phyloP scores from a whole-genome alignment of 37 sponge, comb jelly and placozoan genomes.

The Hormiphora californensis region DNA sequence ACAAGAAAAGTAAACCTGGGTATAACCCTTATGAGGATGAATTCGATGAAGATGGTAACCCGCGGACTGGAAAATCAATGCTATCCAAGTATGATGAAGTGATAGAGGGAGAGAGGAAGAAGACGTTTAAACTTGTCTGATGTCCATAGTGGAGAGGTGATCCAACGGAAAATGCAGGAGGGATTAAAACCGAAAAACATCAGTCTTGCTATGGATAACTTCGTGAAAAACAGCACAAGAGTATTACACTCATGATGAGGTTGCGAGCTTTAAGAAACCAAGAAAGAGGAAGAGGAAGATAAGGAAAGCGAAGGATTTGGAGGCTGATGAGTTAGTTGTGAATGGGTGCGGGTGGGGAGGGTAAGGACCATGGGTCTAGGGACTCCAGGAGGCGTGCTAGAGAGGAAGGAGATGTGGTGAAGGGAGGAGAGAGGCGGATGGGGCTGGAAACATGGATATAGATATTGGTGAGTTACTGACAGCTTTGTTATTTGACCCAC shows the following conservation, averaged over 20 bases:
- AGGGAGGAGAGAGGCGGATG: not conserved
- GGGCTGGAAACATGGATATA: not conserved
- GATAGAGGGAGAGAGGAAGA: conserved; percentile 74
- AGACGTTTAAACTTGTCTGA: conserved; percentile 61
- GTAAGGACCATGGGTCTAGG: conserved; percentile 48
- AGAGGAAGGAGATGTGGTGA: not conserved
- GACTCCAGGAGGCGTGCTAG: not conserved
- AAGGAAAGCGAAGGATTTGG: conserved; percentile 41
- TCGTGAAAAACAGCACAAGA: conserved; percentile 59
- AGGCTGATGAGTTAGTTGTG: not conserved
- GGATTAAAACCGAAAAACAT: conserved; percentile 6
- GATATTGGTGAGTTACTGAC: conserved; percentile 2
- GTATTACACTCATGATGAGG: conserved; percentile 84
- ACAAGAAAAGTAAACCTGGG: conserved; percentile 62
- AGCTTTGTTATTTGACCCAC: too few relatives aligned
- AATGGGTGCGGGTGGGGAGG: not conserved
- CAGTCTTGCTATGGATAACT: not conserved
- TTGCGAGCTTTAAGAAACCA: conserved; percentile 76
- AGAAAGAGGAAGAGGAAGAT: conserved; percentile 67
- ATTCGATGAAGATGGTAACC: conserved; percentile 76
- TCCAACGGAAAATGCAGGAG: not conserved
- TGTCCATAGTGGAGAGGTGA: not conserved
- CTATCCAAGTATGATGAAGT: conserved; percentile 89
- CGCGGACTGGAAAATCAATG: conserved; percentile 59
- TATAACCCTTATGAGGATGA: conserved; percentile 81